These are phyloP conservation scores for Stichopus horrens DNA, from an alignment of 53 echinoderm and acorn worm species.

Conservation along the genomic window DNA sequence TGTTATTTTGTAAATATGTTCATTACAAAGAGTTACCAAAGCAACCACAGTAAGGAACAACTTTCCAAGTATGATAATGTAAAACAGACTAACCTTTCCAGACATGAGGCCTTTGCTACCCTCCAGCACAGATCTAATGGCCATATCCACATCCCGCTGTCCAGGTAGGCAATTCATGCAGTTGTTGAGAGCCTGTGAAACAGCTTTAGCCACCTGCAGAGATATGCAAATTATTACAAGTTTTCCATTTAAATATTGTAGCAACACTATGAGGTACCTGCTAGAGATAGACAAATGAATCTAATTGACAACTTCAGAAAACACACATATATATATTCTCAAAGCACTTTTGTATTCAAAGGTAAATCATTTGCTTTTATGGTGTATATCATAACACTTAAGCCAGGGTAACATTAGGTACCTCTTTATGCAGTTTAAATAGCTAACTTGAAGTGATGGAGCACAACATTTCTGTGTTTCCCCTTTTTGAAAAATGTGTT, in stretches of 20 bases:
- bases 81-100: slow-evolving; percentile 70
- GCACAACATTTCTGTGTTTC: background rate
- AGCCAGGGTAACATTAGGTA: too few relatives aligned
- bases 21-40: background rate
- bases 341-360: too few relatives aligned
- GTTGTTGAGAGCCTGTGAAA: slow-evolving; percentile 90
- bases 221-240: too few relatives aligned
- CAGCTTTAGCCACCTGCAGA: slow-evolving; percentile 88
- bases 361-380: too few relatives aligned
- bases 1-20: background rate
- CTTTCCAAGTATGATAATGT: background rate
- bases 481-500: background rate
- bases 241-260: too few relatives aligned
- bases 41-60: background rate
- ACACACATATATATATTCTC: too few relatives aligned
- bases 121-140: slow-evolving; percentile 85
- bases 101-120: slow-evolving; percentile 92
- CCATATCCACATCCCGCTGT: slow-evolving; percentile 92
- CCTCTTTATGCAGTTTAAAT: too few relatives aligned
- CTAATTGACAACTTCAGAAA: too few relatives aligned
- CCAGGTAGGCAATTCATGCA: slow-evolving; percentile 94
- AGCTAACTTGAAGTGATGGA: too few relatives aligned
- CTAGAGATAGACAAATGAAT: too few relatives aligned
- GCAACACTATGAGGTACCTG: too few relatives aligned
- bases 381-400: too few relatives aligned